Conservation (phyloP, 2,888 invertebrate species). For the Girardia tigrina region DNA sequence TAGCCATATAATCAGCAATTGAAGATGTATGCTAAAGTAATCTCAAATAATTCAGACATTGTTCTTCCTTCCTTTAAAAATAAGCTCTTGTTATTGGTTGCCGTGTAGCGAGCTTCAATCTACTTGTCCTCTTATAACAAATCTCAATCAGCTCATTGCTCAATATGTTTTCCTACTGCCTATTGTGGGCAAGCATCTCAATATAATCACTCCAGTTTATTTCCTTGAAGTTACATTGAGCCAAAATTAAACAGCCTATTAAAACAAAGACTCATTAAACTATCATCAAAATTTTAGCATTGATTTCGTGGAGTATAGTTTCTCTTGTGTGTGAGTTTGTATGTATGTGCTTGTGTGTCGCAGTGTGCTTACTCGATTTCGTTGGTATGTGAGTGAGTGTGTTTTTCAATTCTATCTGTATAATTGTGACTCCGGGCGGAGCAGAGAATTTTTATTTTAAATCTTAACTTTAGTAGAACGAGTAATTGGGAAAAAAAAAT, state of each 20-base stretch:
- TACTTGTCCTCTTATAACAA: conserved; percentile 21
- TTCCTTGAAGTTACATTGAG: conserved; percentile 17
- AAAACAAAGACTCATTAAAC: conserved; percentile 13
- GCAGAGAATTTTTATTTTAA: conserved; percentile 18
- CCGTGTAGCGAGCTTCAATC: conserved; percentile 18
- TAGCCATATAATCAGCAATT: conserved; percentile 23
- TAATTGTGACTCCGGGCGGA: conserved; percentile 18
- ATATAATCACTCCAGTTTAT: conserved; percentile 23
- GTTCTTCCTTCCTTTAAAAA: conserved; percentile 23
- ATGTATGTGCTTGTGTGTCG: no score
- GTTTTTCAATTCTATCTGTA: background rate
- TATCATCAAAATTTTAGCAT: conserved; percentile 18
- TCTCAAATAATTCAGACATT: conserved; percentile 23
- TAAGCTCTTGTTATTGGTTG: conserved; percentile 10
- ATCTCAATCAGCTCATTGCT: conserved; percentile 23
- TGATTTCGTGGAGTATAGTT: conserved; percentile 9
- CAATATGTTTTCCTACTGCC: conserved; percentile 20
- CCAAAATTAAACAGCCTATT: conserved; percentile 23
- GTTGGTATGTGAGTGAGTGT: no score
- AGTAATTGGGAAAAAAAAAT: background rate
- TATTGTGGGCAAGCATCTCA: conserved; percentile 23
- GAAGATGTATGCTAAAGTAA: conserved; percentile 23
- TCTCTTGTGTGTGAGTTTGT: background rate
- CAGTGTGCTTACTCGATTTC: no score
- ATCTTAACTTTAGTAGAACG: background rate